phyloP scores from a whole-genome alignment of 2,797 vertebrate genomes.

The Knipowitschia caucasica region DNA sequence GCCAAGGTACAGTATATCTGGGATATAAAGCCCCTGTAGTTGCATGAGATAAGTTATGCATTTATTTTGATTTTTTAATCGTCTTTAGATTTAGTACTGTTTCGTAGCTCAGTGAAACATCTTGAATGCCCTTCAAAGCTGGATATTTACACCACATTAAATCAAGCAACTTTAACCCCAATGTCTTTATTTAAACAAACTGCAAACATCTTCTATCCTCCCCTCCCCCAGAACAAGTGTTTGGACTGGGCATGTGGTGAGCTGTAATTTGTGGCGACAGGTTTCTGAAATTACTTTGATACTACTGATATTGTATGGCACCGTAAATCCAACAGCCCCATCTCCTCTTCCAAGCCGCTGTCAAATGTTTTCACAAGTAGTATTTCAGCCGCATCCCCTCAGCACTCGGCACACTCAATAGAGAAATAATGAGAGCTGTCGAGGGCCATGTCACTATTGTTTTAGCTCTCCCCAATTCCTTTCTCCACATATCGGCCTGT shows the following conservation, averaged over 20 bases:
- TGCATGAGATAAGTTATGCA: not conserved
- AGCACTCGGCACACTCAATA: constrained; percentile 50
- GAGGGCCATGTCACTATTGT: constrained; percentile 66
- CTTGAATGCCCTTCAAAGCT: constrained; percentile 4
- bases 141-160: constrained; percentile 26
- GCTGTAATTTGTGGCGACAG: constrained; percentile 63
- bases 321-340: constrained; percentile 65
- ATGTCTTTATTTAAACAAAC: constrained; percentile 49
- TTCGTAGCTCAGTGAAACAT: not conserved
- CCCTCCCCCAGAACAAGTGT: constrained; percentile 48
- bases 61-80: constrained; percentile 12
- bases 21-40: too few species aligned
- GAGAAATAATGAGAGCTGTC: constrained; percentile 70
- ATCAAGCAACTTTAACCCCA: constrained; percentile 31
- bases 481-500: constrained; percentile 39
- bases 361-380: constrained; percentile 66
- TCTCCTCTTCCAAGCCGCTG: constrained; percentile 51
- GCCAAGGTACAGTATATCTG: too few species aligned
- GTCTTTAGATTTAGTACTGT: not conserved
- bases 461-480: constrained; percentile 58
- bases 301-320: constrained; percentile 59
- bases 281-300: constrained; percentile 55
- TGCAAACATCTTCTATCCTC: constrained; percentile 49
- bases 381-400: constrained; percentile 63
- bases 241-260: constrained; percentile 24